Percentiles rank a stretch among this genome's conserved stretches.
phyloP scores from a whole-genome alignment of 2,888 invertebrate species.

The Pyralis farinalis region DNA sequence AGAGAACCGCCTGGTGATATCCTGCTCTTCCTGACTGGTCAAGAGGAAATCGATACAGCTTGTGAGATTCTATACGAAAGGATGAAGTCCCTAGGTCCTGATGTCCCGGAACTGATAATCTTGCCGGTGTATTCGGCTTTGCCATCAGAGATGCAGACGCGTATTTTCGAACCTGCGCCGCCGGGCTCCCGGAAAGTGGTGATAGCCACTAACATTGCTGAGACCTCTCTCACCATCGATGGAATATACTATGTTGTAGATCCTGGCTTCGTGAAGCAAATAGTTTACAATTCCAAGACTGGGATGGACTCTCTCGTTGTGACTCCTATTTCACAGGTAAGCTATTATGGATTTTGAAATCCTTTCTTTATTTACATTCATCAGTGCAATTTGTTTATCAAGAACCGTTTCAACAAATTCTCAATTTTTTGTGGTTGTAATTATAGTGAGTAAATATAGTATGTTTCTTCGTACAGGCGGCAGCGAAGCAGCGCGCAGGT shows the following conservation, averaged over 20 bases:
- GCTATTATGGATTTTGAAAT: conserved; percentile 11
- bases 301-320: conserved; percentile 99
- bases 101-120: conserved; percentile 98
- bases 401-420: too few relatives aligned
- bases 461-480: conserved; percentile 82
- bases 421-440: too few relatives aligned
- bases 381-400: too few relatives aligned
- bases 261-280: conserved; percentile 99
- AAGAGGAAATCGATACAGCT: conserved; percentile 99
- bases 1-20: conserved; percentile 98
- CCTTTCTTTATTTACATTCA: conserved; percentile 1
- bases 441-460: not conserved
- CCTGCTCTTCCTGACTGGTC: conserved; percentile 93
- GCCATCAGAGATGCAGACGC: conserved; percentile 99
- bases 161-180: conserved; percentile 99
- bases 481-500: conserved; percentile 98
- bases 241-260: conserved; percentile 99
- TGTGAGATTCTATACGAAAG: conserved; percentile 99
- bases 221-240: conserved; percentile 99
- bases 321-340: conserved; percentile 97
- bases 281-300: conserved; percentile 98
- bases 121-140: conserved; percentile 97
- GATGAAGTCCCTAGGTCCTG: conserved; percentile 98
- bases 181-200: conserved; percentile 98
- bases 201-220: conserved; percentile 99